phyloP scores from a whole-genome alignment of 1,140 invertebrate genomes.

The Camponotus floridanus region DNA sequence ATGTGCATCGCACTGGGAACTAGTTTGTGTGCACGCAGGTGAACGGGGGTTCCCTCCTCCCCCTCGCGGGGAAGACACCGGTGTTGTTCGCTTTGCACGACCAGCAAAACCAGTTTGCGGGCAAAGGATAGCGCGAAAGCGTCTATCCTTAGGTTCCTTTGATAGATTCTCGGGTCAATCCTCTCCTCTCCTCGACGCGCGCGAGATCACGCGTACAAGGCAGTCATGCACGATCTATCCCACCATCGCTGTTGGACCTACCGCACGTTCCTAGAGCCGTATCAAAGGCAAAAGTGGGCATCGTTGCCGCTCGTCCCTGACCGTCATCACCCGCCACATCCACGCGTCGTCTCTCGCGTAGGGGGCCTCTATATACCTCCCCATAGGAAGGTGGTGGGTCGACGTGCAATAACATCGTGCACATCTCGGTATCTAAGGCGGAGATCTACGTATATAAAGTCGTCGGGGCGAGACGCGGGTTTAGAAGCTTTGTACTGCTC shows the following conservation, averaged over 20 bases:
- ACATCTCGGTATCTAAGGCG: constrained; percentile 74
- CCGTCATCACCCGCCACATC: constrained; percentile 68
- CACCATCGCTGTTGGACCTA: constrained; percentile 41
- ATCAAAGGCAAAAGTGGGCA: constrained; percentile 75
- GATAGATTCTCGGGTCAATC: constrained; percentile 11
- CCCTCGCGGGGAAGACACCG: background rate
- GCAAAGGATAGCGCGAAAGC: constrained; percentile 5
- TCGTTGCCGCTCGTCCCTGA: constrained; percentile 63
- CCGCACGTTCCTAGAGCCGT: constrained; percentile 19
- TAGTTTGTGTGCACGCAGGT: constrained; percentile 63
- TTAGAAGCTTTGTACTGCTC: constrained; percentile 83
- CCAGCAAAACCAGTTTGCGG: background rate
- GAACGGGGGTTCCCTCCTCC: background rate
- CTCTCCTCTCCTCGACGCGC: constrained; percentile 24
- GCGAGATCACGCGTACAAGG: constrained; percentile 40
- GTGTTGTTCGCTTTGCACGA: background rate
- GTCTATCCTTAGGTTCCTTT: constrained; percentile 58
- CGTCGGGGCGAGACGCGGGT: constrained; percentile 82
- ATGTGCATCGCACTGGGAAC: constrained; percentile 67
- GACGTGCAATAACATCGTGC: constrained; percentile 58
- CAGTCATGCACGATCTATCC: constrained; percentile 32
- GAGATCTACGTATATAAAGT: constrained; percentile 86
- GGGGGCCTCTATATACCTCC: constrained; percentile 70
- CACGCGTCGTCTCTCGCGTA: constrained; percentile 7
- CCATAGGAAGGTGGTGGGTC: constrained; percentile 77